These are phyloP conservation scores for Frieseomelitta varia DNA, from an alignment of 1,140 invertebrate genomes.

Conservation along the genomic window DNA sequence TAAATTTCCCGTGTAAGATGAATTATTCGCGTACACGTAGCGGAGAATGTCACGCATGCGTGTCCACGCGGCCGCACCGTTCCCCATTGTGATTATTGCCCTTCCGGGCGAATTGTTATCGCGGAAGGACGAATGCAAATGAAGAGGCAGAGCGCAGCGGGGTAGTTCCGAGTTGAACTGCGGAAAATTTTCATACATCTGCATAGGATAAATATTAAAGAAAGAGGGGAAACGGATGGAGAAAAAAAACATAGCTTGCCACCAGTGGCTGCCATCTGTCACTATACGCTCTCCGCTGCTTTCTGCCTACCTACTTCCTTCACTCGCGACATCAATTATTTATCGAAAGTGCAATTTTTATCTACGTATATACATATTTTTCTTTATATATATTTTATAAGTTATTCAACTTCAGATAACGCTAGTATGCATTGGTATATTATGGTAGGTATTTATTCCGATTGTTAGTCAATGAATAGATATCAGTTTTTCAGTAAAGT, in stretches of 20 bases:
- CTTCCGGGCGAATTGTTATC: slow-evolving; percentile 53
- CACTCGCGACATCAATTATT: not conserved
- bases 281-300: not conserved
- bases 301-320: slow-evolving; percentile 4
- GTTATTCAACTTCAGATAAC: too few relatives aligned
- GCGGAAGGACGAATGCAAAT: slow-evolving; percentile 61
- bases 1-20: slow-evolving; percentile 19
- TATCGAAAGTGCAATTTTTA: not conserved
- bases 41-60: not conserved
- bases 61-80: slow-evolving; percentile 18
- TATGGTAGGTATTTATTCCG: too few relatives aligned
- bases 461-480: too few relatives aligned
- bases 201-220: slow-evolving; percentile 50
- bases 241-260: not conserved
- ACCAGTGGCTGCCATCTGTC: slow-evolving; percentile 20
- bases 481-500: too few relatives aligned
- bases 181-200: slow-evolving; percentile 49
- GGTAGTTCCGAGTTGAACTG: slow-evolving; percentile 15
- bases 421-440: too few relatives aligned
- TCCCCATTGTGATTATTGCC: slow-evolving; percentile 33
- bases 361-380: not conserved
- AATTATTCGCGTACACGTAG: slow-evolving; percentile 17
- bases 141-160: slow-evolving; percentile 9
- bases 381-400: too few relatives aligned
- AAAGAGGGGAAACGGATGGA: not conserved